Evolutionary conservation across 1,140 invertebrate species (phyloP), one percentile per base, ranked within the genome.

Genomic region (Uloborus diversus): DNA sequence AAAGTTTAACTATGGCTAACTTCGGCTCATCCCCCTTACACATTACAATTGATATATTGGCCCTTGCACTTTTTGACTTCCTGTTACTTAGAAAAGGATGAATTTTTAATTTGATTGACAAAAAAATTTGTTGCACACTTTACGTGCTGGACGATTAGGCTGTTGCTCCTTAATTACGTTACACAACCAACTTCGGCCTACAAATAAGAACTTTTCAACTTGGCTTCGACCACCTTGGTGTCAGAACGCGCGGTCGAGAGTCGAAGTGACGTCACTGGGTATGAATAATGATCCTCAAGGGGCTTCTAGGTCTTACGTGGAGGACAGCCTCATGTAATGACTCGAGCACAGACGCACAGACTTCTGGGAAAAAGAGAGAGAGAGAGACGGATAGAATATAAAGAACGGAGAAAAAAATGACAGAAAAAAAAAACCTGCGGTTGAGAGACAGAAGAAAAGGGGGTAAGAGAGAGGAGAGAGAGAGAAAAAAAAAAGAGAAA

Each of bases 221-320:
- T 64, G 25, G 37, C 37, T 1, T 42, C 37, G 9, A 17, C 37
- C 37, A 42, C 37, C 61, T 35, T 35, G 23, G 11, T 64, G 61
- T 64, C 61, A 64, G 61, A 64, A 23, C 37, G 61, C 32, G 61
- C 33, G 13, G 17, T 35, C 64, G 32, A 66, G 32, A 32, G 17
- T 20, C 61, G 14, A 17, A 1, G 13, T 75, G 71, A 75, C 71
- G 71, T 75, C 71, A 75, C 71, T 30, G n/a, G 17, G 30, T 64
- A 75, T 75, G 71, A 75, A 75, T 75, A 75, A 75, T 53, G 71
- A 64, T 32, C 56, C 59, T 53, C 71, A 17, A 64, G 57, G 61
- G 69, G 56, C 28, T 69, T 56, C 30, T 51, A 56, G 66, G 49
- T 59, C 66, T 69, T 69, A 69, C 66, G 66, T 69, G 66, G 56